These are phyloP conservation scores for Poecilia velifera DNA, from an alignment of 2,797 vertebrate species.

Conservation along the genomic window DNA sequence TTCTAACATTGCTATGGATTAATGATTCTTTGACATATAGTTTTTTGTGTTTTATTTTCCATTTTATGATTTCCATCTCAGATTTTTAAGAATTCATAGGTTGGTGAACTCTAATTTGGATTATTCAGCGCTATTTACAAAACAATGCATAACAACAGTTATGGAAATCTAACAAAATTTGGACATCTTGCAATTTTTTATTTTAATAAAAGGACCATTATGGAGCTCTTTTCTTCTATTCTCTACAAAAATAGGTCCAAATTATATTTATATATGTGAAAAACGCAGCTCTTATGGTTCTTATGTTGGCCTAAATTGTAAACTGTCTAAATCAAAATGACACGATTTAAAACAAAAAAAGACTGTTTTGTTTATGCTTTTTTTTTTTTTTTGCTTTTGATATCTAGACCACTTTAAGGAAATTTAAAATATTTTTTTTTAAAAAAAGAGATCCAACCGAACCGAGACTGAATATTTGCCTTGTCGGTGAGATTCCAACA, in stretches of 20 bases:
- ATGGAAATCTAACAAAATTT: background rate
- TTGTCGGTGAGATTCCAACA: too few species aligned
- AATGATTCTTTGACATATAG: background rate
- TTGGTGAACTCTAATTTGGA: background rate
- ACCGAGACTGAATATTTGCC: too few species aligned
- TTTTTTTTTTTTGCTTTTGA: background rate
- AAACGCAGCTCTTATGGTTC: background rate
- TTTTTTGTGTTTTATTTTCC: background rate
- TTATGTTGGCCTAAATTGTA: background rate
- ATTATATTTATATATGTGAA: background rate
- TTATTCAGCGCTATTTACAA: background rate
- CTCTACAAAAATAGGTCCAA: background rate
- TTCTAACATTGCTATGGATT: background rate
- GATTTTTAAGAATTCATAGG: background rate
- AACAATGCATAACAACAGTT: background rate
- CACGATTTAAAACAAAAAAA: too few species aligned
- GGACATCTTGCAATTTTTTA: background rate
- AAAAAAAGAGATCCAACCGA: too few species aligned
- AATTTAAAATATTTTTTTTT: too few species aligned
- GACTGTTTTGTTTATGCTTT: background rate
- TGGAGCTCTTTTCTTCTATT: background rate
- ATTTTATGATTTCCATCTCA: background rate
- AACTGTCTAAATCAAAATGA: background rate
- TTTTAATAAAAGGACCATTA: background rate
- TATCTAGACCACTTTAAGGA: background rate